Conservation (phyloP, 1,140 invertebrate genomes). For the Pseudomyrmex flavicornis region DNA sequence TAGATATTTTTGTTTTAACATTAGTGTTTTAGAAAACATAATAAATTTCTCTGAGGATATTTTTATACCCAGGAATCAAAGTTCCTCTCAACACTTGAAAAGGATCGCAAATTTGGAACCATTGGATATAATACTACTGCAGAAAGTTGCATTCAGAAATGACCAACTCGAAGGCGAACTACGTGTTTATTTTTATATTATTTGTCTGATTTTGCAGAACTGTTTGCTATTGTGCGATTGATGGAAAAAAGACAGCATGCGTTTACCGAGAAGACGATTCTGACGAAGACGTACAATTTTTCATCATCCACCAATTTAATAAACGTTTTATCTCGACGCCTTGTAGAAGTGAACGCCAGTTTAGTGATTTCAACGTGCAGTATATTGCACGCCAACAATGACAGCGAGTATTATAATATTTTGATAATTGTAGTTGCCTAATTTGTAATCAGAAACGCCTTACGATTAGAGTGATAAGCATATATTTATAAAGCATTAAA, state of each 20-base stretch:
- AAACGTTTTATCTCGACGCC: neutral
- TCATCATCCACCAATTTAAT: neutral
- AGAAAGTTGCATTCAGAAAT: constrained; percentile 29
- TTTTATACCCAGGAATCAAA: neutral
- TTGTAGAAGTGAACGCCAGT: neutral
- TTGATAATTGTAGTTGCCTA: constrained; percentile 52
- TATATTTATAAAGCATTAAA: constrained; percentile 68
- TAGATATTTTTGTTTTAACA: neutral
- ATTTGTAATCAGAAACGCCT: constrained; percentile 66
- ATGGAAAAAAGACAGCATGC: constrained; percentile 1
- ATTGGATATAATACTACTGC: neutral
- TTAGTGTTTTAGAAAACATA: neutral
- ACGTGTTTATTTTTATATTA: constrained; percentile 18
- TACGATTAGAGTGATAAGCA: constrained; percentile 70
- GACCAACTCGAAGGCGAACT: constrained; percentile 67
- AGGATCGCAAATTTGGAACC: neutral
- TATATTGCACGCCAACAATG: neutral
- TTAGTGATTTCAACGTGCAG: neutral
- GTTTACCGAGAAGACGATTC: neutral
- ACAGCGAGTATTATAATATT: constrained; percentile 8
- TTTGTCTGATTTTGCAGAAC: constrained; percentile 17
- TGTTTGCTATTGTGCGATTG: constrained; percentile 1
- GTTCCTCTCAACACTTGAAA: neutral
- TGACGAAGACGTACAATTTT: neutral
- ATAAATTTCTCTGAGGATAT: neutral